phyloP scores from a whole-genome alignment of 35 echinoderm and acorn worm species.

The Chiridota heheva region DNA sequence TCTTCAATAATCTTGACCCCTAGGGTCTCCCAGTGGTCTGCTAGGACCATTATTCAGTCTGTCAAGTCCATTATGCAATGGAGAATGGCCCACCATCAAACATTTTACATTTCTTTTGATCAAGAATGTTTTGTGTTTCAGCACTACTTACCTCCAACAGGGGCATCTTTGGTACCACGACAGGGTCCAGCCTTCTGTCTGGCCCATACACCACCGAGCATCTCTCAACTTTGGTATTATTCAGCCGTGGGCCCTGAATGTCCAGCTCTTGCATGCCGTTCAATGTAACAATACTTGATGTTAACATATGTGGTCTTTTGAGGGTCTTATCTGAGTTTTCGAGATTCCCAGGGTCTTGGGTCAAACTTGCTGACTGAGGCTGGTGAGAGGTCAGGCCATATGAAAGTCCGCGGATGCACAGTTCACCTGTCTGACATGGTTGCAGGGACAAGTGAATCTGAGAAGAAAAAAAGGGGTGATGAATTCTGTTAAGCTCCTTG shows the following conservation, averaged over 20 bases:
- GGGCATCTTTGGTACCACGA: constrained; percentile 85
- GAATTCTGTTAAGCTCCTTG: too few species aligned
- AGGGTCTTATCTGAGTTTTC: constrained; percentile 22
- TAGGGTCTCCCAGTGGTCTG: too few species aligned
- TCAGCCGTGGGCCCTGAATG: constrained; percentile 91
- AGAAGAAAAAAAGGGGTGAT: background rate
- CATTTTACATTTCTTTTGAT: too few species aligned
- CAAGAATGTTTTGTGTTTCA: background rate
- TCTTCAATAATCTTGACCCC: too few species aligned
- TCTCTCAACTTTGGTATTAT: constrained; percentile 66
- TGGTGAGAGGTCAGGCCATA: constrained; percentile 75
- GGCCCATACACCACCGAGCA: constrained; percentile 85
- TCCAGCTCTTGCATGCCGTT: constrained; percentile 89
- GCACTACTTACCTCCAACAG: constrained; percentile 64
- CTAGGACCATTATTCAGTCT: too few species aligned
- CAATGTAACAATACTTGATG: constrained; percentile 54
- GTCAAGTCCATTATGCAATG: too few species aligned
- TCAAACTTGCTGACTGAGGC: background rate
- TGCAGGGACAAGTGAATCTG: constrained; percentile 62
- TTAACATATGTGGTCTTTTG: constrained; percentile 50
- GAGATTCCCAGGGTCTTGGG: constrained; percentile 34
- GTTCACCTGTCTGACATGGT: constrained; percentile 73
- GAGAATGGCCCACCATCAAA: too few species aligned
- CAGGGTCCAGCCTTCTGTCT: constrained; percentile 85
- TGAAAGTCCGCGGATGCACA: constrained; percentile 65